A percentile compares a stretch with the other conserved stretches of the same genome.
Conservation (phyloP, 1,140 invertebrate genomes). For the Sarcophaga peregrina region DNA sequence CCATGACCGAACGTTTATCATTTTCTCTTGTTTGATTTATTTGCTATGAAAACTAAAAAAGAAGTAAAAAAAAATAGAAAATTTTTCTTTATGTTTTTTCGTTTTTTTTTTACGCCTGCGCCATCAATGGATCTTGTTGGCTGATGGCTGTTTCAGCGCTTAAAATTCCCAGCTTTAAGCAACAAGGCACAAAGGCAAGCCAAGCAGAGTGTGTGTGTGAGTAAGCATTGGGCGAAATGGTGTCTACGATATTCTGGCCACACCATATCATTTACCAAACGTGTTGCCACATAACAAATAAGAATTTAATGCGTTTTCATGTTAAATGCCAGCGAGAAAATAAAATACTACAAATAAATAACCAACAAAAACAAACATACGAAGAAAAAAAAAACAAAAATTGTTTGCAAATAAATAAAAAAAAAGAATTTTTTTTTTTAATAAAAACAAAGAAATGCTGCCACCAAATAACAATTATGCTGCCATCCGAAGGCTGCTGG, state of each 20-base stretch:
- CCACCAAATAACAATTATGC: not conserved
- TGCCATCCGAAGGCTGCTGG: not conserved
- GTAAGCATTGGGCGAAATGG: not conserved
- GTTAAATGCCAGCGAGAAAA: slow-evolving; percentile 15
- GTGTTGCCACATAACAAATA: slow-evolving; percentile 24
- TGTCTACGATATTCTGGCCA: slow-evolving; percentile 4
- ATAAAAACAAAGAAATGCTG: slow-evolving; percentile 14
- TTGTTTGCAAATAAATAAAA: too few relatives aligned
- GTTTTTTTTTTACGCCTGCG: slow-evolving; percentile 22
- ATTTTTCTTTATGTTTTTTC: too few relatives aligned
- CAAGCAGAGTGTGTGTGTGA: not conserved
- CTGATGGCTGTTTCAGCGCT: not conserved
- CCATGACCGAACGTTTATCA: too few relatives aligned
- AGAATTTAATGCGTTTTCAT: slow-evolving; percentile 21
- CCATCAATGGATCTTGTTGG: not conserved
- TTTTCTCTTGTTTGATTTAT: too few relatives aligned
- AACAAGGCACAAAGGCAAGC: not conserved
- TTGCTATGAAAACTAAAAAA: too few relatives aligned
- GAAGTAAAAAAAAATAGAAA: too few relatives aligned
- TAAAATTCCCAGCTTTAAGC: not conserved
- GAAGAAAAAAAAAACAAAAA: too few relatives aligned
- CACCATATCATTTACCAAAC: slow-evolving; percentile 21
- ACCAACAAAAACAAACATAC: too few relatives aligned
- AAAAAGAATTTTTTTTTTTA: not conserved
- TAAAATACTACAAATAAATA: not conserved